Conservation (phyloP, 2,113 vertebrate genomes). For the Nannobrachium achirus region DNA sequence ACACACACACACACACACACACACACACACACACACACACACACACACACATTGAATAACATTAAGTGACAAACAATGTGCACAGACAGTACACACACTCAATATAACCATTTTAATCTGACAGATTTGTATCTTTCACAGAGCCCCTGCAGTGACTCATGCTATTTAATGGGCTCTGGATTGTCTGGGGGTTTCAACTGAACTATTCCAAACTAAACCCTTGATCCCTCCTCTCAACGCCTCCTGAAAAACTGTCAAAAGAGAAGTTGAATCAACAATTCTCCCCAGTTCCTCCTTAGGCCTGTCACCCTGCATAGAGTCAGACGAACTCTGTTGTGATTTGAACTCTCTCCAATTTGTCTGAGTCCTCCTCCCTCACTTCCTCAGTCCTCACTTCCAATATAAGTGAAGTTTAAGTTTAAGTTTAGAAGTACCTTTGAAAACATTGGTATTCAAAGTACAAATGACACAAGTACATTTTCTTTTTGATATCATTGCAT, state of each 20-base stretch:
- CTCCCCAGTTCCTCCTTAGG: constrained; percentile 42
- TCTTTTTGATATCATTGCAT: too few species aligned
- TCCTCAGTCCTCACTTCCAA: neutral
- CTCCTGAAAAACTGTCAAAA: constrained; percentile 56
- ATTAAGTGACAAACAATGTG: too few species aligned
- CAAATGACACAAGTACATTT: too few species aligned
- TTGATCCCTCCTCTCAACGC: constrained; percentile 57
- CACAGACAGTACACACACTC: neutral
- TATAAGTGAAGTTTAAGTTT: too few species aligned
- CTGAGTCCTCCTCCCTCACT: neutral
- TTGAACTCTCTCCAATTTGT: constrained; percentile 39
- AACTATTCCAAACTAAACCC: constrained; percentile 50
- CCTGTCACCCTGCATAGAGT: constrained; percentile 32
- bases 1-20: constrained; percentile 11
- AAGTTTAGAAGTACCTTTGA: too few species aligned
- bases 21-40: too few species aligned
- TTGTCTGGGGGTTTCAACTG: constrained; percentile 46
- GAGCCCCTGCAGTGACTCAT: constrained; percentile 56
- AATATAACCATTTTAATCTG: constrained; percentile 53
- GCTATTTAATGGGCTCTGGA: constrained; percentile 57
- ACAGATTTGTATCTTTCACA: constrained; percentile 59
- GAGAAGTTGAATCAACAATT: constrained; percentile 69
- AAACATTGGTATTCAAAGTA: too few species aligned
- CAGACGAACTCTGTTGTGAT: constrained; percentile 37
- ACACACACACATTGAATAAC: too few species aligned